Percentiles rank a stretch among this genome's conserved stretches.
Conservation (phyloP, 2,797 vertebrate species). For the Remorina albescens region DNA sequence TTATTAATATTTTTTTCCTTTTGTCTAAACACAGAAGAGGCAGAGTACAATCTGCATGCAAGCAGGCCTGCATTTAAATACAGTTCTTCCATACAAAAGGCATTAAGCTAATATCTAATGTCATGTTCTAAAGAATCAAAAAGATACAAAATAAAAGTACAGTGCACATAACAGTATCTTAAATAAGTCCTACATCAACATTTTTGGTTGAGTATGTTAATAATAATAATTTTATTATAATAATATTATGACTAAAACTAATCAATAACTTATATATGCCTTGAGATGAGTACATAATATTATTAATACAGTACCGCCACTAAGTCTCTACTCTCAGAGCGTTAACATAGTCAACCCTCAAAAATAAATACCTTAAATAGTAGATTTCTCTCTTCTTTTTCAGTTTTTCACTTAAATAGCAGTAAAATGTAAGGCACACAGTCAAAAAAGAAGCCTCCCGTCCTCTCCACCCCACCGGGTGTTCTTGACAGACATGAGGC, state of each 20-base stretch:
- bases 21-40: slow-evolving; percentile 80
- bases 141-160: slow-evolving; percentile 89
- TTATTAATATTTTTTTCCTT: slow-evolving; percentile 70
- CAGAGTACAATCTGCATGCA: slow-evolving; percentile 77
- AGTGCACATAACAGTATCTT: slow-evolving; percentile 95
- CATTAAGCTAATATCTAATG: slow-evolving; percentile 88
- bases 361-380: slow-evolving; percentile 97
- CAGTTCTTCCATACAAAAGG: slow-evolving; percentile 85
- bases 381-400: slow-evolving; percentile 74
- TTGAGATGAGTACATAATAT: slow-evolving; percentile 99
- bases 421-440: slow-evolving; percentile 97
- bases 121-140: slow-evolving; percentile 91
- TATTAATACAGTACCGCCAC: slow-evolving; percentile 96
- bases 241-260: slow-evolving; percentile 95
- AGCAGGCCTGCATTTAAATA: slow-evolving; percentile 86
- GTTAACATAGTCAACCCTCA: slow-evolving; percentile 94
- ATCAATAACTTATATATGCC: slow-evolving; percentile 99
- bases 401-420: slow-evolving; percentile 88
- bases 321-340: slow-evolving; percentile 94
- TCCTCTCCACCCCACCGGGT: slow-evolving; percentile 61
- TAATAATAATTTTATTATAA: slow-evolving; percentile 79
- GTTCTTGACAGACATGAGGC: slow-evolving; percentile 82
- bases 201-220: slow-evolving; percentile 98
- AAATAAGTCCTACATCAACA: slow-evolving; percentile 97
- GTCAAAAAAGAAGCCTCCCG: slow-evolving; percentile 77